Base-by-base conservation (phyloP, 2,113 vertebrate species). In the Nansenia antarctica region DNA sequence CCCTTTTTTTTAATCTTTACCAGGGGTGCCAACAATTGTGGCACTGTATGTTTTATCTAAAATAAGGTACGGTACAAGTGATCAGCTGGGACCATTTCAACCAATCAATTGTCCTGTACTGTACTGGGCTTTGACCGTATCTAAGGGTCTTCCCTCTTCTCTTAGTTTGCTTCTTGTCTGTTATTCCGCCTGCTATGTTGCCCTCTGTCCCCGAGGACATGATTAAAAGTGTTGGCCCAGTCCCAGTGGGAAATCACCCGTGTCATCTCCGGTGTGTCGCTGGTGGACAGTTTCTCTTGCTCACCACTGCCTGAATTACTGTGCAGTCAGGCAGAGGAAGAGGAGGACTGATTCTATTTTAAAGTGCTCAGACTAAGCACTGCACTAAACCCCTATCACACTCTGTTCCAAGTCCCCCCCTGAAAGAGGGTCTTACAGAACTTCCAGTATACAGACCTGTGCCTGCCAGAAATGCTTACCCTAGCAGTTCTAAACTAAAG, bases 121-220 rank as follows among this genome's bases (percentile, higher is more conserved):
- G 65, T 73, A 69, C 75, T 35, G 29, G n/a, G 37, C 61, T 27
- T 65, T 26, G 26, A 52, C 74, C 80, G 65, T 84, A 82, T 54
- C 45, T 77, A 82, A 86, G 77, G 53, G 65, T 82, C 75, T 71
- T 83, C 84, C 55, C 61, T 20, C 76, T 52, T 53, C 54, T 57
- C 24, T 57, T 5, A 24, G 8, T 54, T 22, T 54, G 20, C 12
- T 15, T 57, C 7, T 24, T 29, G 27, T 11, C 9, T 14, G 2
- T 14, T 42, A 2, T 42, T 47, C 63, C 37, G 6, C 61, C 2
- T 24, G 61, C 29, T 42, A 29, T 70, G 67, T 45, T 52, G 81
- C 45, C 60, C 35, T 0, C 35, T 47, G 73, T 90, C 89, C 80
- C 85, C 31, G 61, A 84, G 83, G 85, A 87, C 69, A 78, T 87